Conservation (phyloP, 2,888 invertebrate species). For the Cylloceria caligata region DNA sequence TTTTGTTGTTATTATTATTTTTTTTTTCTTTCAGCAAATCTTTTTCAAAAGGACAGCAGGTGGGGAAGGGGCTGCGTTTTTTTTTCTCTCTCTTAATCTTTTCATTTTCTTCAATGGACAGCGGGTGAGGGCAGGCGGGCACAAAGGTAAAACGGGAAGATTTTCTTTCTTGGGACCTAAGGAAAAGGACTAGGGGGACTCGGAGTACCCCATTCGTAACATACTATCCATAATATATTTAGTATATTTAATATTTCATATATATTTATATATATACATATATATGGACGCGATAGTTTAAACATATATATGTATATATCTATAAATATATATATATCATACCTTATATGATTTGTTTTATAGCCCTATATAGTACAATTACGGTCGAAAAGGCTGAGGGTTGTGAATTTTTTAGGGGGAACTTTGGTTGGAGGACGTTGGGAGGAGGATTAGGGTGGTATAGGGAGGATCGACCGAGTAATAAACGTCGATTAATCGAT, state of each 20-base stretch:
- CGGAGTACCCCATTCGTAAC: conserved; percentile 62
- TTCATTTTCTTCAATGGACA: background rate
- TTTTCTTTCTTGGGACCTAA: conserved; percentile 63
- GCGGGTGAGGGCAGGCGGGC: conserved; percentile 12
- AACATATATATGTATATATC: conserved; percentile 50
- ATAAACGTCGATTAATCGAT: conserved; percentile 29
- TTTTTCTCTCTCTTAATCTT: conserved; percentile 1
- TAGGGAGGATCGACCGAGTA: conserved; percentile 44
- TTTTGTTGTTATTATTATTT: conserved; percentile 1
- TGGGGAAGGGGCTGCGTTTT: background rate
- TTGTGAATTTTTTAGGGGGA: conserved; percentile 24
- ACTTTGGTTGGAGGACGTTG: conserved; percentile 51
- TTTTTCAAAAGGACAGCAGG: background rate
- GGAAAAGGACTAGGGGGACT: conserved; percentile 47
- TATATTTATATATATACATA: conserved; percentile 52
- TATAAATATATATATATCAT: conserved; percentile 46
- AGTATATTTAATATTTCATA: conserved; percentile 52
- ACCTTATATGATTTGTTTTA: conserved; percentile 48
- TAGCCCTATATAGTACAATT: conserved; percentile 64
- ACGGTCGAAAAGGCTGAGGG: conserved; percentile 56
- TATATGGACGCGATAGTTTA: conserved; percentile 42
- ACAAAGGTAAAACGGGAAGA: conserved; percentile 19
- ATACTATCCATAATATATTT: conserved; percentile 63
- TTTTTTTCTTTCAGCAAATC: background rate
- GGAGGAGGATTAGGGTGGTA: background rate